phyloP scores from a whole-genome alignment of 2,113 vertebrate species.

The Odocoileus hemionus region DNA sequence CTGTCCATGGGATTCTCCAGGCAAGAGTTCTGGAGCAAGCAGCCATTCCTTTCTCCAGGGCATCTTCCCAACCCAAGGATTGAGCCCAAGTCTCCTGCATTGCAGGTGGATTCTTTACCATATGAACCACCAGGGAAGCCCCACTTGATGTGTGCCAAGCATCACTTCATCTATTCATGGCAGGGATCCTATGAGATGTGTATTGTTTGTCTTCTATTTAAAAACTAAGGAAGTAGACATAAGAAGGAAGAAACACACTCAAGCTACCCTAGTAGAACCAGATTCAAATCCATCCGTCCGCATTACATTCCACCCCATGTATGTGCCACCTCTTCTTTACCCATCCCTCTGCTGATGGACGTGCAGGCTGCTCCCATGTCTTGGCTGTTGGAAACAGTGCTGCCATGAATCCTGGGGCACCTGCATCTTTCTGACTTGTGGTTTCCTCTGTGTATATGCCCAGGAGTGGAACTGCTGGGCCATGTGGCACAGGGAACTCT shows the following conservation, averaged over 20 bases:
- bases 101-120: not conserved
- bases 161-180: not conserved
- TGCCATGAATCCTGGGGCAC: not conserved
- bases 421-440: not conserved
- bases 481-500: not conserved
- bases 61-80: not conserved
- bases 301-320: accelerated
- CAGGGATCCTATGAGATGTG: not conserved
- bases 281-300: not conserved
- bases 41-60: not conserved
- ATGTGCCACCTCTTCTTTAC: accelerated
- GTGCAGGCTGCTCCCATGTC: not conserved
- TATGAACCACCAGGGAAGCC: not conserved
- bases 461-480: not conserved
- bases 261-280: not conserved
- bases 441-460: not conserved
- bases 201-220: not conserved
- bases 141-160: not conserved
- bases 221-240: not conserved
- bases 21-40: not conserved
- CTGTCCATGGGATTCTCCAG: not conserved
- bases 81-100: not conserved
- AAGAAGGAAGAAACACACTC: not conserved
- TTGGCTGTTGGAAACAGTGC: not conserved
- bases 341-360: not conserved